Base-by-base conservation (phyloP, 1,140 invertebrate species). In the Diabrotica virgifera region DNA sequence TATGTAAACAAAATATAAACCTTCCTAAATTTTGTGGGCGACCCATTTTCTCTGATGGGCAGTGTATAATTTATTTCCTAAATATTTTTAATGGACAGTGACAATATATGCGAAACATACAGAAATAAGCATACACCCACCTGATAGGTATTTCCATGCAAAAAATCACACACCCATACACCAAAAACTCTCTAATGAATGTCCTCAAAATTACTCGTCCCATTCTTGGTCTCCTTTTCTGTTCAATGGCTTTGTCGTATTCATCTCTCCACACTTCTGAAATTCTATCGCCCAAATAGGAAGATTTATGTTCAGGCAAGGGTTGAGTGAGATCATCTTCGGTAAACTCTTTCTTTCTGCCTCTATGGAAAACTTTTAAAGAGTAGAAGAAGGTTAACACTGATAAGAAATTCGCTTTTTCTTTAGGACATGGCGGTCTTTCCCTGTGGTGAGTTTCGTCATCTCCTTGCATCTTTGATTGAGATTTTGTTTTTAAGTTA, bases 341-440 rank as follows among this genome's bases (percentile, higher is more conserved):
- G 14, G 65, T 61, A 13, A 76, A 63, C 36, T 77, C 74, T 8
- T 67, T 56, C 53, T 71, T 70, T 36, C 64, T 63, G 11, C 74
- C 73, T 14, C 63, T 61, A 46, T 62, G 51, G 54, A 77, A 76
- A 8, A 72, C 68, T 53, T 71, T 71, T n/a, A 73, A 73, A 14
- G 79, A 73, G 69, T 77, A 82, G 83, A 80, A 70, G 66, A 85
- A 85, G 62, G 82, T 83, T 38, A 84, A 64, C 38, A 67, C 75
- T 62, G 83, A 84, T 5, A 85, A 57, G 70, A 78, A 72, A 72
- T 83, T 84, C 5, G 82, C 82, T 24, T 72, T 73, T 51, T 79
- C 78, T 62, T 80, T 71, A 5, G 83, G 82, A 77, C 84, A 80
- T 62, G 67, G 59, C 3, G 80, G 80, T 50, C 65, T 57, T 35